Evolutionary conservation across 2,888 invertebrate species (phyloP), one percentile per base, ranked within the genome.

Genomic region (Caenorhabditis panamensis): DNA sequence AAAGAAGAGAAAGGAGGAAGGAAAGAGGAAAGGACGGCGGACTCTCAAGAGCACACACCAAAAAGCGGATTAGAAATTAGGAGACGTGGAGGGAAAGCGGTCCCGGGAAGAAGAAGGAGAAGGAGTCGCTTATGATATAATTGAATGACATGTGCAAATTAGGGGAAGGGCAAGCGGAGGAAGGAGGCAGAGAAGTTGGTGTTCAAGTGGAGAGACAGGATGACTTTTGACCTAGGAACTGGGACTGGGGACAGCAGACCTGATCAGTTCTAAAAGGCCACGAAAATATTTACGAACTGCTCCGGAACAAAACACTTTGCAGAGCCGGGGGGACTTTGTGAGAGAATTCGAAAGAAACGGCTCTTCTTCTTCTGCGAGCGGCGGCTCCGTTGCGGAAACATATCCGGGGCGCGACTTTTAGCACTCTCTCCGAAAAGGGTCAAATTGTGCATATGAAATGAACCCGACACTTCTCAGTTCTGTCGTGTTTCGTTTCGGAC

Each of bases 371-470:
- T 59, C n/a, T n/a, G n/a, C n/a, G n/a, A n/a, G n/a, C n/a, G n/a
- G n/a, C n/a, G n/a, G n/a, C 59, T 20, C 36, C 18, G 24, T 31
- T 20, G 9, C 28, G 18, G 53, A 71, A 72, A 72, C 71, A 62
- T 71, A 62, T 62, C 53, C 62, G 62, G 41, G 13, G 8, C 9
- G 16, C 26, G 49, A 31, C 51, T 58, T 61, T 62, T 61, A 51
- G 61, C 69, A 61, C 69, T 69, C 58, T 69, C 41, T 28, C 36
- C n/a, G 37, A 20, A 56, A 49, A 36, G 49, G 56, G 72, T 64
- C 72, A 72, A 72, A 72, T 72, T 72, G 72, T 72, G 72, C 63
- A 72, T 72, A 72, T 72, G 72, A 72, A 72, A 72, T 72, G 72
- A 72, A 64, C 72, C 63, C 56, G 47, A 24, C n/a, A n/a, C n/a